Evolutionary conservation across 37 sponge, comb jelly and placozoan species (phyloP).

Genomic region (Cliona cf. orientalis): DNA sequence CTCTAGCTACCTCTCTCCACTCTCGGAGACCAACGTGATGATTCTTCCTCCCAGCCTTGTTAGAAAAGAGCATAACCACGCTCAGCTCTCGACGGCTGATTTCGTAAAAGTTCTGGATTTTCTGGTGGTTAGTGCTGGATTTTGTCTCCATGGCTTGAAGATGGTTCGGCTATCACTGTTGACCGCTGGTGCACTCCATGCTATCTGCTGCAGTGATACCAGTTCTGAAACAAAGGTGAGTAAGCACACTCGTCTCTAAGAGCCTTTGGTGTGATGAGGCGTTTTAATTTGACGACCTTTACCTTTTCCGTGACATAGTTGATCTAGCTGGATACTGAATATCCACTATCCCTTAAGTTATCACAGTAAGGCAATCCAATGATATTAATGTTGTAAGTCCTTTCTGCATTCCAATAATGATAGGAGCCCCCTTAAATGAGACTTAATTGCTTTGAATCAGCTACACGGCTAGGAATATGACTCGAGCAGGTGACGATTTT

Average conservation of each 20-base stretch:
- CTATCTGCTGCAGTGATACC: neutral
- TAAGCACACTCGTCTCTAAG: constrained; percentile 14
- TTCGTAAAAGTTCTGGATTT: constrained; percentile 32
- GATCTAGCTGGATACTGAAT: no score
- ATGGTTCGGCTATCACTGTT: constrained; percentile 16
- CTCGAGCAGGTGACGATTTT: no score
- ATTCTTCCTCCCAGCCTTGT: constrained; percentile 32
- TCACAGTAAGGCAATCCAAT: no score
- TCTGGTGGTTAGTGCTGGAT: constrained; percentile 2
- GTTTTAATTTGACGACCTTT: no score
- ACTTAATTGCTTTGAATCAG: no score
- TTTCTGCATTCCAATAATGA: no score
- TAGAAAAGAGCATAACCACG: neutral
- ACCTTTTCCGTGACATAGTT: no score
- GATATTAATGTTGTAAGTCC: no score
- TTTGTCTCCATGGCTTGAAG: constrained; percentile 24
- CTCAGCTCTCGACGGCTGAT: neutral
- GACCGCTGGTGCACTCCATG: neutral
- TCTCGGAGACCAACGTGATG: constrained; percentile 43
- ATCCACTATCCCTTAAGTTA: no score
- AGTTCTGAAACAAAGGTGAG: neutral
- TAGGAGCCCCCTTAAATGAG: no score
- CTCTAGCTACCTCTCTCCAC: constrained; percentile 37
- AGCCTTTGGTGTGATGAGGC: no score
- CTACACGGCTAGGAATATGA: no score